Percentiles rank a stretch among this genome's conserved stretches.
Evolutionary conservation across 2,888 invertebrate species (phyloP).

Genomic region (Rotaria macrura): DNA sequence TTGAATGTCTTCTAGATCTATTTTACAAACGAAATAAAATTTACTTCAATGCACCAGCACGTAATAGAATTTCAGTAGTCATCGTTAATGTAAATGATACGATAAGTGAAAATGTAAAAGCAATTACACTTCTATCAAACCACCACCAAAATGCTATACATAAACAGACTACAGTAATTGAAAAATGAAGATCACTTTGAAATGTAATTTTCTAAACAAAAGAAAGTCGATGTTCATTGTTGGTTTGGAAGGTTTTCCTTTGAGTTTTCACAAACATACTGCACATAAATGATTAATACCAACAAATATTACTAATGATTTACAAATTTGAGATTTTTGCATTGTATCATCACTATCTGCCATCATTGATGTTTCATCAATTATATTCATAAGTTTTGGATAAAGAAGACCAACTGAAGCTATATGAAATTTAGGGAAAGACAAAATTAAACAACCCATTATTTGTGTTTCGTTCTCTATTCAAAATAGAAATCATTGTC

Average conservation of each 20-base stretch:
- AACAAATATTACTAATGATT: constrained; percentile 24
- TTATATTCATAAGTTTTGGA: background rate
- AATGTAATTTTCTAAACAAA: constrained; percentile 31
- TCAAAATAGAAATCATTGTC: too few relatives aligned
- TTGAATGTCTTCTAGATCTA: background rate
- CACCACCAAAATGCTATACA: constrained; percentile 33
- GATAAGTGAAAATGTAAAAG: constrained; percentile 55
- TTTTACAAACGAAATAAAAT: background rate
- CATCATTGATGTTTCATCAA: background rate
- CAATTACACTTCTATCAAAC: constrained; percentile 50
- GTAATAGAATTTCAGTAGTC: background rate
- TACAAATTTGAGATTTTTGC: constrained; percentile 12
- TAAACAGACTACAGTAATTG: background rate
- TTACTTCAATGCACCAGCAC: background rate
- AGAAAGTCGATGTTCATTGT: background rate
- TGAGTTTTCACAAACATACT: background rate
- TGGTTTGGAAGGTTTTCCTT: too few relatives aligned
- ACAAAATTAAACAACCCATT: too few relatives aligned
- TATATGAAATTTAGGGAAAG: too few relatives aligned
- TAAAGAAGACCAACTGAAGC: background rate
- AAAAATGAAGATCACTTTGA: constrained; percentile 27
- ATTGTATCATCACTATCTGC: background rate
- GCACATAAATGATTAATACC: constrained; percentile 31
- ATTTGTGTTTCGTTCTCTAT: too few relatives aligned
- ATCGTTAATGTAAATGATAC: background rate